Base-by-base conservation (phyloP, 2,113 vertebrate species). In the Antechinus stuartii region DNA sequence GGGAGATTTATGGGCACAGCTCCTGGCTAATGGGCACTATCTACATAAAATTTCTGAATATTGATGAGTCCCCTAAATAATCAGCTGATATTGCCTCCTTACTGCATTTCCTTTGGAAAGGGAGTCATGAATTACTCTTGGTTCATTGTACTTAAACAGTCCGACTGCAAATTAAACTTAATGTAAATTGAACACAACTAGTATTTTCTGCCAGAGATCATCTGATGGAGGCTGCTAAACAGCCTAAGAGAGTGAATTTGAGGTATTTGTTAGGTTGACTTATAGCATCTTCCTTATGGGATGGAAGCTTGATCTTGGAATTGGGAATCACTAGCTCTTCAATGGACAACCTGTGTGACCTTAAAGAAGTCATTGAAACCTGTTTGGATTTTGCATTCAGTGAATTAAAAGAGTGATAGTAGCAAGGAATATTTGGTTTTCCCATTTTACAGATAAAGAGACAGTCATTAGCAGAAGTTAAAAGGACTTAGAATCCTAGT, bases 61-160 rank as follows among this genome's bases (percentile, higher is more conserved):
- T 95, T 90, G 93, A 91, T 96, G 94, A 96, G 91, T 95, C 91
- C 57, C 92, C 2, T 0, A 93, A 97, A 92, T 89, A 92, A 90
- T 90, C 96, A 97, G 49, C 96, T 95, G 91, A 50, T n/a, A 2
- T 92, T 94, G 84, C 96, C 96, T 97, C 91, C n/a, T 52, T 76
- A 56, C 93, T 97, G 54, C 10, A 30, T 92, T 96, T 97, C 96
- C 54, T 2, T 52, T 90, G 0, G 91, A 90, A 89, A 94, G 96
- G 94, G 93, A 47, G 50, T 4, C 26, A 0, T 54, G 35, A 90
- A 30, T 94, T 96, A 35, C 47, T 27, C 8, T 1, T 0, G 26
- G 30, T 46, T 19, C n/a, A 24, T 49, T 94, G 19, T 56, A 24
- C 92, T 56, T 91, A 42, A 49, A 52, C 26, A 26, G 10, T 95